Conservation (phyloP, 2,888 invertebrate genomes). For the Lottia gigantea region DNA sequence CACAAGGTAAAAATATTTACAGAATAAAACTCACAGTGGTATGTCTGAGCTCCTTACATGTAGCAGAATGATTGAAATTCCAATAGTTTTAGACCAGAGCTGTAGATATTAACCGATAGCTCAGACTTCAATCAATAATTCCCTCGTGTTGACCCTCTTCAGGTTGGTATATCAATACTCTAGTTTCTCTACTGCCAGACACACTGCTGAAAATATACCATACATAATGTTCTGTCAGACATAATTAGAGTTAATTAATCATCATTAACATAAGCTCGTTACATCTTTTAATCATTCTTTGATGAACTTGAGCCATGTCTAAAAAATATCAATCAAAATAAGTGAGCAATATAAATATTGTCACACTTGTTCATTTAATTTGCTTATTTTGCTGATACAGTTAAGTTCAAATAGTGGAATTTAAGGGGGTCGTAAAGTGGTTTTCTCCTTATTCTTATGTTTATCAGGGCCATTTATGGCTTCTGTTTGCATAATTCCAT, state of each 20-base stretch:
- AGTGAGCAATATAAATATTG: too few relatives aligned
- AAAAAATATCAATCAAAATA: too few relatives aligned
- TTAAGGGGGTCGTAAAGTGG: not conserved
- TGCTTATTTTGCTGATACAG: too few relatives aligned
- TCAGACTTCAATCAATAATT: not conserved
- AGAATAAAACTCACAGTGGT: too few relatives aligned
- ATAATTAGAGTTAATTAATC: not conserved
- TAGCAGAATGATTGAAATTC: not conserved
- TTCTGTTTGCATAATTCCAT: too few relatives aligned
- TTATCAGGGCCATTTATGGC: too few relatives aligned
- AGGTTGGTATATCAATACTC: not conserved
- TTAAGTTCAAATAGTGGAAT: too few relatives aligned
- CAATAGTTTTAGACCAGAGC: not conserved
- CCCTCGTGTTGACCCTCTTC: not conserved
- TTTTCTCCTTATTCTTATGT: not conserved
- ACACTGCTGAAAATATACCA: slow-evolving; percentile 2
- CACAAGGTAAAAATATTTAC: too few relatives aligned
- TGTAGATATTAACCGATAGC: not conserved
- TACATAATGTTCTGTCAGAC: not conserved
- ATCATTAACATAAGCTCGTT: too few relatives aligned
- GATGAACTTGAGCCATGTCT: not conserved
- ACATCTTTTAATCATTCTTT: slow-evolving; percentile 14
- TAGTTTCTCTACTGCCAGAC: not conserved
- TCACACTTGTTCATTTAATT: too few relatives aligned
- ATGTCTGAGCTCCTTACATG: not conserved